These are phyloP conservation scores for Accipiter cooperii DNA, from an alignment of 2,113 vertebrate species.

Conservation along the genomic window DNA sequence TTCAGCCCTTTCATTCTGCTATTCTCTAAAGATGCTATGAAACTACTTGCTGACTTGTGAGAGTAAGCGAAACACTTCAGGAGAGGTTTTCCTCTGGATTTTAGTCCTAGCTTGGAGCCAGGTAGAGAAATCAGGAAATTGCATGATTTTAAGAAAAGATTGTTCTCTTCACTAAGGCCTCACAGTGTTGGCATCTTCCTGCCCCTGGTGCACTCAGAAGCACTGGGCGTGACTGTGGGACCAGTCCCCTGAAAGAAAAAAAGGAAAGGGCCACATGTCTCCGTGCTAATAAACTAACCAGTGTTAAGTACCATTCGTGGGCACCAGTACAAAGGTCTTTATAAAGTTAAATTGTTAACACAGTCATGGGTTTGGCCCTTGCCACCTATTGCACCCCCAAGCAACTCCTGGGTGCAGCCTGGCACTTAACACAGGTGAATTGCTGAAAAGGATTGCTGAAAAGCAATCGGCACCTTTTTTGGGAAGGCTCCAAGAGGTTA, in stretches of 20 bases:
- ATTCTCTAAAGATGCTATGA: neutral
- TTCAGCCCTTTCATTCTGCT: neutral
- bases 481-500: neutral
- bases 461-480: neutral
- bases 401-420: neutral
- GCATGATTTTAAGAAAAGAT: neutral
- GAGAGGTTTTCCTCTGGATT: neutral
- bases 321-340: neutral
- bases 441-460: neutral
- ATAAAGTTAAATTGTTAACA: neutral
- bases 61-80: neutral
- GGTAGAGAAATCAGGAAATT: fast-evolving
- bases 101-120: neutral
- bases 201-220: neutral
- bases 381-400: neutral
- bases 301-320: neutral
- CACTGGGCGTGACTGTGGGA: neutral
- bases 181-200: neutral
- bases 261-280: neutral
- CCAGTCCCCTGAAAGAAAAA: neutral
- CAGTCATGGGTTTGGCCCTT: neutral
- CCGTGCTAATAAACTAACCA: neutral
- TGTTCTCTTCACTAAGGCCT: neutral
- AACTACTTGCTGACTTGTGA: neutral
- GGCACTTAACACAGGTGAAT: neutral